Evolutionary conservation across 2,113 vertebrate species (phyloP), one percentile per base, ranked within the genome.

Genomic region (Henicopernis longicauda): DNA sequence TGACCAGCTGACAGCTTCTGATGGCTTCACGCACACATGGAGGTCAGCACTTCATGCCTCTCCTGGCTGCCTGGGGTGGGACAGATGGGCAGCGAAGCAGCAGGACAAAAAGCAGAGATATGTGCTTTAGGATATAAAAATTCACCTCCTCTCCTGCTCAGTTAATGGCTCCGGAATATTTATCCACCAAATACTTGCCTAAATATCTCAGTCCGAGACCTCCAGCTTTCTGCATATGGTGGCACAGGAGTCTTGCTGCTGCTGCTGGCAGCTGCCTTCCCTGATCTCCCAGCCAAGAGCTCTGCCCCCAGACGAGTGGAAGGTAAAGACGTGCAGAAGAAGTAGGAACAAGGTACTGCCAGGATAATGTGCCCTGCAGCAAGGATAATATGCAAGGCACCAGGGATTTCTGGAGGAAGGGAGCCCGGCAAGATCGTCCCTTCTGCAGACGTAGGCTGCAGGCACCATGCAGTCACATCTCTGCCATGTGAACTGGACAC

Each of bases 21-120:
- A 65, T 3, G 3, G 49, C 67, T 45, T 20, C 44, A 49, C 2
- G 6, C 82, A 82, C 31, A 13, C 42, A 18, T 0, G 0, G n/a
- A 69, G 47, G 9, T 23, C 5, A 3, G 71, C 23, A 10, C 40
- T 32, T 49, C 14, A 0, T 62, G 32, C 58, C 10, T 40, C 67
- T 42, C 31, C 79, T 0, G 7, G 25, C 36, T 89, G 44, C 55
- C 57, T 65, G 63, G 54, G 21, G n/a, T 52, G 77, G 59, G 29
- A 66, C 17, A 49, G 73, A 23, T 13, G n/a, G 27, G 34, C 27
- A 40, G n/a, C 0, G 0, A 69, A 34, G 44, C 62, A 83, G 67
- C 58, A 66, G 78, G 45, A 57, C 4, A 34, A 65, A 77, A 63
- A 76, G 8, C 17, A 80, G 57, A 69, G 66, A 19, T 26, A 38